Percentiles rank a stretch among this genome's conserved stretches.
These are phyloP conservation scores for Eueides isabella DNA, from an alignment of 1,140 invertebrate genomes.

Conservation along the genomic window DNA sequence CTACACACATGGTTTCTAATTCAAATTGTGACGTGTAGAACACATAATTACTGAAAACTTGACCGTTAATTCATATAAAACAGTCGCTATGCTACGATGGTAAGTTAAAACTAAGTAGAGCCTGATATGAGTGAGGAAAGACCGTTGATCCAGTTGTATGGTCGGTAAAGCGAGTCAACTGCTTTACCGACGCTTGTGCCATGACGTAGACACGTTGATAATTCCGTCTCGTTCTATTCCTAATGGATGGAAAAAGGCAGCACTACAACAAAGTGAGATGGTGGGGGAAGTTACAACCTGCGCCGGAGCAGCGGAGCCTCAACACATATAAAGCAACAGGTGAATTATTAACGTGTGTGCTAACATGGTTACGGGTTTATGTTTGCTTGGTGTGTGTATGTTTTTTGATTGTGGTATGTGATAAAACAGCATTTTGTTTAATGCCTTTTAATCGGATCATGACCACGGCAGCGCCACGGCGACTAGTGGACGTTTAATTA, in stretches of 20 bases:
- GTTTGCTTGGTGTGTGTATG: constrained; percentile 50
- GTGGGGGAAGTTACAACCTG: constrained; percentile 74
- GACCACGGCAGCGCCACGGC: constrained; percentile 58
- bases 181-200: constrained; percentile 64
- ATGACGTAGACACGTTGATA: constrained; percentile 46
- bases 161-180: constrained; percentile 70
- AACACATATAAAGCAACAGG: constrained; percentile 73
- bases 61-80: constrained; percentile 62
- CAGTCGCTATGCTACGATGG: constrained; percentile 63
- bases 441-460: constrained; percentile 45
- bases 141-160: constrained; percentile 77
- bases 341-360: constrained; percentile 71
- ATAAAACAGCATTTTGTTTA: constrained; percentile 73
- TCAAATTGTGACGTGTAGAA: constrained; percentile 64
- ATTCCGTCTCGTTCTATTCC: constrained; percentile 47
- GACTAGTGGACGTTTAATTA: constrained; percentile 49
- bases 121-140: constrained; percentile 68
- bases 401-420: constrained; percentile 69
- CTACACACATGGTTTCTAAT: constrained; percentile 55
- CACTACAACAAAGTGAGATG: constrained; percentile 41
- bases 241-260: constrained; percentile 44
- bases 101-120: constrained; percentile 78
- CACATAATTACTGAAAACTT: constrained; percentile 66
- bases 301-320: constrained; percentile 70
- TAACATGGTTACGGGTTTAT: constrained; percentile 56